These are phyloP conservation scores for Peromyscus attwateri DNA, from an alignment of 2,797 vertebrate genomes.

Conservation along the genomic window DNA sequence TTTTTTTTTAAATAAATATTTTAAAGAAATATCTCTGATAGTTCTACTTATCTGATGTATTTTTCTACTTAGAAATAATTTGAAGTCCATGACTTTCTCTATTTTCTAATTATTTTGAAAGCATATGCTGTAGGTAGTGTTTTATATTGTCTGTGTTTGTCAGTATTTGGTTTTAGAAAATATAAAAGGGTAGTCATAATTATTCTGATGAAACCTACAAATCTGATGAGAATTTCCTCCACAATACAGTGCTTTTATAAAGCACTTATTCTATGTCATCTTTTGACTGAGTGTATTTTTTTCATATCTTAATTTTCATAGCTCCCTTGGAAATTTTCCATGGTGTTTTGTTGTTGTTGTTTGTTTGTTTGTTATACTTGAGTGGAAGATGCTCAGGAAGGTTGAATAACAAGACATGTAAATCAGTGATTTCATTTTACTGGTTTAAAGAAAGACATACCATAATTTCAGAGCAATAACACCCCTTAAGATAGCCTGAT, in stretches of 20 bases:
- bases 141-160: background rate
- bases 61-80: conserved; percentile 14
- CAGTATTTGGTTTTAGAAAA: background rate
- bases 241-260: background rate
- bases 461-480: background rate
- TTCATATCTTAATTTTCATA: background rate
- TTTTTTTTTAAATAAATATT: background rate
- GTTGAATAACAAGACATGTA: background rate
- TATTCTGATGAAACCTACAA: background rate
- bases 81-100: background rate
- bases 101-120: background rate
- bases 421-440: background rate
- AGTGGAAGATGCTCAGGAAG: background rate
- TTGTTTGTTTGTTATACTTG: background rate
- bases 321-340: background rate
- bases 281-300: background rate
- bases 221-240: background rate
- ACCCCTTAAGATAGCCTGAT: background rate
- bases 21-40: background rate
- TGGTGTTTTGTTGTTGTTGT: background rate
- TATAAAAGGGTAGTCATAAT: background rate
- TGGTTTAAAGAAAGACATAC: background rate
- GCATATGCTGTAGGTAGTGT: background rate
- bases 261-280: background rate
- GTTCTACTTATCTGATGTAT: background rate